These are phyloP conservation scores for Tragelaphus imberbis DNA, from an alignment of 2,113 vertebrate genomes.

Conservation along the genomic window DNA sequence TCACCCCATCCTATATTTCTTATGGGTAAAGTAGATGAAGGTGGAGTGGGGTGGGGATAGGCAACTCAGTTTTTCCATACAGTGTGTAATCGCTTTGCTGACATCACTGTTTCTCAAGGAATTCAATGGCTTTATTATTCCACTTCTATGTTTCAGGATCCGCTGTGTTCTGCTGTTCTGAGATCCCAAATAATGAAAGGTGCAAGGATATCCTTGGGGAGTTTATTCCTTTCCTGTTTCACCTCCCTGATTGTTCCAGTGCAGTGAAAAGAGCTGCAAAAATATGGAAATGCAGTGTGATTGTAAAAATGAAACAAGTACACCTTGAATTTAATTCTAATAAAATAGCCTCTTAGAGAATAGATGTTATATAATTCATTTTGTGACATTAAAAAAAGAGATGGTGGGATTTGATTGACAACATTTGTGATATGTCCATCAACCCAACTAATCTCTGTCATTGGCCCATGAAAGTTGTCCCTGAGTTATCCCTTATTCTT, in stretches of 20 bases:
- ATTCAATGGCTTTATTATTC: background rate
- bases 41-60: background rate
- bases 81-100: background rate
- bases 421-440: background rate
- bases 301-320: background rate
- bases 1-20: background rate
- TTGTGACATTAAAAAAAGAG: background rate
- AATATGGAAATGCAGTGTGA: background rate
- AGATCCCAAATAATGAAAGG: background rate
- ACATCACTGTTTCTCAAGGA: background rate
- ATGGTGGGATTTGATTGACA: background rate
- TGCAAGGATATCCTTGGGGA: background rate
- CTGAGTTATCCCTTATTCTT: background rate
- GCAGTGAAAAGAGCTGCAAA: background rate
- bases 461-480: background rate
- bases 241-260: background rate
- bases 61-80: background rate
- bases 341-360: conserved; percentile 2
- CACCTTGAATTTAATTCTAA: background rate
- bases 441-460: background rate
- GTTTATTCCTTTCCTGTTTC: background rate
- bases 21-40: background rate
- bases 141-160: conserved; percentile 38
- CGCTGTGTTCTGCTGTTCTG: conserved; percentile 52
- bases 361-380: background rate